A percentile compares a stretch with the other conserved stretches of the same genome.
These are phyloP conservation scores for Molossus molossus DNA, from an alignment of 2,797 vertebrate species.

Conservation along the genomic window DNA sequence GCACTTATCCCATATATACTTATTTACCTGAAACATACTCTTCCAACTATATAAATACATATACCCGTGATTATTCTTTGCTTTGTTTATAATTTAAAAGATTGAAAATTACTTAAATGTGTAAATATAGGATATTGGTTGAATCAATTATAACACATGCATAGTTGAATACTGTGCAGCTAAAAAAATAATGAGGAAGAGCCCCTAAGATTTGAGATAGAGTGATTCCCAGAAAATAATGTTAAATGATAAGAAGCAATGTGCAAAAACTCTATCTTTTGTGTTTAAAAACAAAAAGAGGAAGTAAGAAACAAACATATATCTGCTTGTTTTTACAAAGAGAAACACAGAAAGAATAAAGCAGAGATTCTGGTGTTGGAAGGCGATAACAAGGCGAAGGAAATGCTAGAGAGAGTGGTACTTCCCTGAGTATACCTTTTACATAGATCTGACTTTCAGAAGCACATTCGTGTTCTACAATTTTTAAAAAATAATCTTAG, in stretches of 20 bases:
- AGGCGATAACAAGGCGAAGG: background rate
- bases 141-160: background rate
- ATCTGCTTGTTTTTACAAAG: background rate
- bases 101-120: background rate
- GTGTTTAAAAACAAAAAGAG: background rate
- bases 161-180: background rate
- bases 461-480: background rate
- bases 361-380: background rate
- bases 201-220: background rate
- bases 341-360: background rate
- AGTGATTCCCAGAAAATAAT: background rate
- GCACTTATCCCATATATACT: background rate
- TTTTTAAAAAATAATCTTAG: slow-evolving; percentile 17
- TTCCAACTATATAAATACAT: background rate
- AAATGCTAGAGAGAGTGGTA: background rate
- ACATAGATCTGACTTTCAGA: background rate
- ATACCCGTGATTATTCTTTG: background rate
- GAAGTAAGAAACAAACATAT: background rate
- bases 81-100: background rate
- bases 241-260: background rate
- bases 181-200: background rate
- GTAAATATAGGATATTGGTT: background rate
- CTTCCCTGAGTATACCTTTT: background rate
- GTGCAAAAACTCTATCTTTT: background rate
- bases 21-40: background rate